Percentiles rank a stretch among this genome's conserved stretches.
phyloP scores from a whole-genome alignment of 1,140 invertebrate genomes.

The Caenorhabditis inopinata region DNA sequence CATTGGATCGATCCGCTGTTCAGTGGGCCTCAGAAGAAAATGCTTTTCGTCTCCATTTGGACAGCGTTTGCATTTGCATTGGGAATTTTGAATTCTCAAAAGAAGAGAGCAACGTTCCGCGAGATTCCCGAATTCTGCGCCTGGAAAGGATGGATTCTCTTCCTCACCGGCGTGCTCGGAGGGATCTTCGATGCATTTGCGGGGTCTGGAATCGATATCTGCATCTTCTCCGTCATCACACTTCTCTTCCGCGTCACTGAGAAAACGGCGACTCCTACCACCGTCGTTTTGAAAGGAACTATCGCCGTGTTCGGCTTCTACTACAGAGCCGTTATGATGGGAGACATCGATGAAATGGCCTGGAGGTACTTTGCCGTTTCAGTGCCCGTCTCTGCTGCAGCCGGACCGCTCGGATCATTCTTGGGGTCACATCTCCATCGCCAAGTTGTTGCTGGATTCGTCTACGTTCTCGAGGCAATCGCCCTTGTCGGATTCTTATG shows the following conservation, averaged over 20 bases:
- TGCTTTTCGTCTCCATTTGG: conserved; percentile 63
- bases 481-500: conserved; percentile 61
- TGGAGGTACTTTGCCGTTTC: conserved; percentile 64
- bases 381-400: conserved; percentile 59
- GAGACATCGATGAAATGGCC: conserved; percentile 56
- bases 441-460: conserved; percentile 57
- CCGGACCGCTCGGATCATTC: conserved; percentile 62
- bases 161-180: conserved; percentile 57
- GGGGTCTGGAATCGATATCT: conserved; percentile 61
- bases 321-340: conserved; percentile 64
- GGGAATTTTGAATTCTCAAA: conserved; percentile 54
- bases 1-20: conserved; percentile 50
- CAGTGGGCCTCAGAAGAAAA: conserved; percentile 56
- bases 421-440: conserved; percentile 66
- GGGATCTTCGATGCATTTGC: conserved; percentile 63
- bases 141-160: conserved; percentile 53
- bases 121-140: conserved; percentile 52
- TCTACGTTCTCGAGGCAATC: conserved; percentile 61
- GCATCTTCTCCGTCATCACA: conserved; percentile 58
- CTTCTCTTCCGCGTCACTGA: conserved; percentile 65
- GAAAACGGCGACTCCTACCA: conserved; percentile 51
- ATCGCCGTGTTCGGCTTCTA: conserved; percentile 61
- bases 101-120: conserved; percentile 56
- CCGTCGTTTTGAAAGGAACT: conserved; percentile 45
- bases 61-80: conserved; percentile 61